Base-by-base conservation (phyloP, 2,888 invertebrate species). In the Bibio marci region DNA sequence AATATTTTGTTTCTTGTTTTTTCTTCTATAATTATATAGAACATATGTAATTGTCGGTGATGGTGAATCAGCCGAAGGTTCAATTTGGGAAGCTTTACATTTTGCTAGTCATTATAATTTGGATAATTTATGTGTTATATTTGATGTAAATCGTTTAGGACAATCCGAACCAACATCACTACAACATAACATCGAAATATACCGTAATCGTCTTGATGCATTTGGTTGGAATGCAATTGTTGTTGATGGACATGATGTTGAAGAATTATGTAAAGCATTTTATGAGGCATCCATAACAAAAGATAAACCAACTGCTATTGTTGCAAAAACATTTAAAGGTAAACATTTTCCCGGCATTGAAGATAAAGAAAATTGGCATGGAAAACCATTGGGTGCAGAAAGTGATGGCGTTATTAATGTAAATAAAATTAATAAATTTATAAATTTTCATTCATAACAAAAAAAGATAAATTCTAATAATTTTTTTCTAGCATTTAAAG, bases 41-140 rank as follows among this genome's bases (percentile, higher is more conserved):
- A 91, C 91, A 3, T 98, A 82, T 64, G 94, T 94, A 55, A 55
- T 99, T 49, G 74, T 99, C 42, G 98, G 98, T 11, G 98, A 98
- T 66, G 98, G 98, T 6, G 98, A 98, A 66, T 83, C 90, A 40
- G 94, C 97, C 0, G 98, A 98, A 67, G 98, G 98, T 42, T 92
- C 92, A 35, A 73, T 97, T 47, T 97, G 95, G 95, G 95, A 97
- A 66, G 91, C 94, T 0, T 68, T 95, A 44, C 80, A 91, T 53
- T 99, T 99, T 65, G 87, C 92, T 35, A 81, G 87, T 43, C 74
- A 85, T 62, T 95, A 98, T 67, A 82, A 90, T 47, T 71, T 98
- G 38, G 94, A 97, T 65, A 99, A 98, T 66, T 68, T 98, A 28
- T 91, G 92, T 41, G 90, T 91, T 18, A 85, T 99, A 55, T 86